Percentiles rank a stretch among this genome's conserved stretches.
These are phyloP conservation scores for Sarcoramphus papa DNA, from an alignment of 2,797 vertebrate species.

Conservation along the genomic window DNA sequence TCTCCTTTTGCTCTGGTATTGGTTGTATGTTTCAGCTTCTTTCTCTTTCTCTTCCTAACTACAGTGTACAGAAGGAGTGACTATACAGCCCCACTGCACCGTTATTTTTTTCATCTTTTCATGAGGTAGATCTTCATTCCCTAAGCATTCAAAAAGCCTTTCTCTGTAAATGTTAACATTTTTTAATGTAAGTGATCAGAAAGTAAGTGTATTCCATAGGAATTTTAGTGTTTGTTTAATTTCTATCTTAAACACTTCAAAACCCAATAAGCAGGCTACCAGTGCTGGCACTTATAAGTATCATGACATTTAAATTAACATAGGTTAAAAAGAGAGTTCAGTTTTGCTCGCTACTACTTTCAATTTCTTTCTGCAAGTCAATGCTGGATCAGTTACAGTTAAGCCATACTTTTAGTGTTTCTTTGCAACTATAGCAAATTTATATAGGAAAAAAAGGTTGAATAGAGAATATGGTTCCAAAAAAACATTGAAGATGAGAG, in stretches of 20 bases:
- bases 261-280: neutral
- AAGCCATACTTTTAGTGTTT: neutral
- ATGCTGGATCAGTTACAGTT: neutral
- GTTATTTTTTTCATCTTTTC: neutral
- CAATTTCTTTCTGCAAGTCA: neutral
- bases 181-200: neutral
- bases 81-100: neutral
- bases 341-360: neutral
- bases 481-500: neutral
- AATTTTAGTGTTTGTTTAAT: neutral
- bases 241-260: neutral
- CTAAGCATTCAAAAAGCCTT: neutral
- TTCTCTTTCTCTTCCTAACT: neutral
- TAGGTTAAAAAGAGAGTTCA: neutral
- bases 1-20: neutral
- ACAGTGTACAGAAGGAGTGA: neutral
- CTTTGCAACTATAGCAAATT: neutral
- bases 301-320: neutral
- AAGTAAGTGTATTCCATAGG: neutral
- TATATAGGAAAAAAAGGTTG: neutral
- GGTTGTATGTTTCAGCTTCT: neutral
- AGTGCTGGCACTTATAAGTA: neutral
- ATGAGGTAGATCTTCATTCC: neutral
- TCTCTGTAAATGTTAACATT: neutral
- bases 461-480: neutral